A percentile compares a stretch with the other conserved stretches of the same genome.
phyloP scores from a whole-genome alignment of 2,113 vertebrate species.

The Pomatorhinus ruficollis region DNA sequence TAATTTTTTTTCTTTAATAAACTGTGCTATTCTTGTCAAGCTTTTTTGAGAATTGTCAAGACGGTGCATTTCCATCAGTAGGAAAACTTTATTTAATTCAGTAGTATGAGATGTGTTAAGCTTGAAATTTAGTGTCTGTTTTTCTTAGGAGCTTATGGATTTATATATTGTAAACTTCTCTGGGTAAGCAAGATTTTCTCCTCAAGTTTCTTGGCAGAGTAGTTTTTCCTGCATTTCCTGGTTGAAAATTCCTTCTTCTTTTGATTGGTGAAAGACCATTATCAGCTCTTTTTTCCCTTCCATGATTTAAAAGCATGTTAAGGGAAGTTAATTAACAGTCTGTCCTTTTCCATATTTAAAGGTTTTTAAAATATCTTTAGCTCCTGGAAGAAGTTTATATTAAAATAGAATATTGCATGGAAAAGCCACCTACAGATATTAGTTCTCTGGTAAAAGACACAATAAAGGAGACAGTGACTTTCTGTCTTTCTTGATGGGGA shows the following conservation, averaged over 20 bases:
- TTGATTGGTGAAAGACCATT: background rate
- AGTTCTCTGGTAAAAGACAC: background rate
- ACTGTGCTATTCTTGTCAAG: background rate
- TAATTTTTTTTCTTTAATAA: background rate
- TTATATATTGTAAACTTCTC: background rate
- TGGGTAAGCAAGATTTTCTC: background rate
- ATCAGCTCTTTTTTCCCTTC: background rate
- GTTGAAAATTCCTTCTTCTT: background rate
- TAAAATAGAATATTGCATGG: slow-evolving; percentile 20
- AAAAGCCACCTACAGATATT: slow-evolving; percentile 33
- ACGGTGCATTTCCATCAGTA: background rate
- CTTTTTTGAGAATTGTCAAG: background rate
- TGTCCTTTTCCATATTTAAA: slow-evolving; percentile 24
- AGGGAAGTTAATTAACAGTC: slow-evolving; percentile 10
- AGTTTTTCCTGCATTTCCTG: background rate
- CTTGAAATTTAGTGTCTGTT: background rate
- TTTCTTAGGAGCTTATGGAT: background rate
- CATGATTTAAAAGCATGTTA: background rate
- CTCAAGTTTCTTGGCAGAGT: background rate
- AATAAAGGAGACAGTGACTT: slow-evolving; percentile 5
- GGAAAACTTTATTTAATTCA: background rate
- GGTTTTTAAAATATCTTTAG: slow-evolving; percentile 25
- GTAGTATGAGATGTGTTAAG: background rate
- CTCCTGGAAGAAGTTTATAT: background rate
- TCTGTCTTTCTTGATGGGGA: background rate